A percentile compares a stretch with the other conserved stretches of the same genome.
These are phyloP conservation scores for Meda fulgida DNA, from an alignment of 2,797 vertebrate genomes.

Conservation along the genomic window DNA sequence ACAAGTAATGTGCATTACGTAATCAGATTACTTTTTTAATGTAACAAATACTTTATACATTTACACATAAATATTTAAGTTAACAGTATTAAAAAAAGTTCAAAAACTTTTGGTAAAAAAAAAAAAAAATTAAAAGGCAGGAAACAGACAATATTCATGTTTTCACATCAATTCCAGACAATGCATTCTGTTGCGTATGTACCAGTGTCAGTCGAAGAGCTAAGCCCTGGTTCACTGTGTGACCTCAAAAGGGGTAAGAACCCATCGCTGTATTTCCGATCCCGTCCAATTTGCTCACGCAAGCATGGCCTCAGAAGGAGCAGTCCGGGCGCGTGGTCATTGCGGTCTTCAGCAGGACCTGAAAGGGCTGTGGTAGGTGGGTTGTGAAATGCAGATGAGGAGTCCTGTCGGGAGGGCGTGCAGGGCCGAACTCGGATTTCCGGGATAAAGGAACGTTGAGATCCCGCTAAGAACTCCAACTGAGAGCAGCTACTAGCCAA, in stretches of 20 bases:
- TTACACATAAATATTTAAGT: neutral
- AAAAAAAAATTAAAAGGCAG: neutral
- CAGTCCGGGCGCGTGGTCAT: slow-evolving; percentile 57
- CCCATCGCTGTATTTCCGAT: slow-evolving; percentile 64
- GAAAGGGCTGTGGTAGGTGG: slow-evolving; percentile 56
- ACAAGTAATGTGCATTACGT: neutral
- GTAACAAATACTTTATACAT: neutral
- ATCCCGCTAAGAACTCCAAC: slow-evolving; percentile 79
- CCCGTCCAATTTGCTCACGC: slow-evolving; percentile 60
- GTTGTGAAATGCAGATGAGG: slow-evolving; percentile 56
- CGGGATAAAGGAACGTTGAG: slow-evolving; percentile 66
- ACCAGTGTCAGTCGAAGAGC: slow-evolving; percentile 77
- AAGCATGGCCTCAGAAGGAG: slow-evolving; percentile 67
- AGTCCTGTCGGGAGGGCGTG: slow-evolving; percentile 63
- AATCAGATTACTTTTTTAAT: neutral
- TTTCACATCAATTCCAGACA: neutral
- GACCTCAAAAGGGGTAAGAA: slow-evolving; percentile 82
- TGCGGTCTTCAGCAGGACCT: slow-evolving; percentile 63
- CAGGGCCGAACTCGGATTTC: slow-evolving; percentile 69
- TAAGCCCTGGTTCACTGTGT: slow-evolving; percentile 90
- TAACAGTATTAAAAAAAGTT: too few species aligned
- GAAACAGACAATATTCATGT: neutral
- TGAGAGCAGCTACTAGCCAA: slow-evolving; percentile 91
- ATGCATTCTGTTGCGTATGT: neutral
- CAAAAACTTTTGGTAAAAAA: neutral